Evolutionary conservation across 2,797 vertebrate genomes (phyloP).

Genomic region (Acrossocheilus fasciatus): DNA sequence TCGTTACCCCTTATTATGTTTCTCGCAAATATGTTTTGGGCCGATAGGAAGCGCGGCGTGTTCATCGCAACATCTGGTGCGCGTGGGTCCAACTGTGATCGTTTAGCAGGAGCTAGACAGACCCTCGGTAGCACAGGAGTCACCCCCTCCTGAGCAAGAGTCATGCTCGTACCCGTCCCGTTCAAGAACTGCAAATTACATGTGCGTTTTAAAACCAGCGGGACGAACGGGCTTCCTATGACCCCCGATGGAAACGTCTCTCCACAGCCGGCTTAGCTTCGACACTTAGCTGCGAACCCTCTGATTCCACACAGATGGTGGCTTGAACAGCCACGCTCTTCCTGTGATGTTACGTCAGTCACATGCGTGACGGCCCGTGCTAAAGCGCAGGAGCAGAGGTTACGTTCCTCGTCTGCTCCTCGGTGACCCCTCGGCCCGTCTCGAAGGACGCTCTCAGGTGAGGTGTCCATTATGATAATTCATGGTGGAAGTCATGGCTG

Average conservation of each 20-base stretch:
- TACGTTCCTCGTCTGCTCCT: constrained; percentile 28
- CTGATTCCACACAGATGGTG: constrained; percentile 58
- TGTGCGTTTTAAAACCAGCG: background rate
- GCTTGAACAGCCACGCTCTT: constrained; percentile 61
- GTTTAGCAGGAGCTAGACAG: constrained; percentile 58
- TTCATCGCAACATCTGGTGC: constrained; percentile 59
- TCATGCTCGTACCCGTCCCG: constrained; percentile 27
- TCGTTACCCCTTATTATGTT: constrained; percentile 57
- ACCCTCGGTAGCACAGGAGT: constrained; percentile 55
- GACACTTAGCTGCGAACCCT: constrained; percentile 46
- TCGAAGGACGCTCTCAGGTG: constrained; percentile 51
- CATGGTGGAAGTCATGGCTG: constrained; percentile 50
- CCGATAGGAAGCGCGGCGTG: background rate
- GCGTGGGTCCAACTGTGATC: constrained; percentile 55
- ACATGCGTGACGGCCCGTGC: constrained; percentile 74
- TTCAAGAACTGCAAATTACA: constrained; percentile 55
- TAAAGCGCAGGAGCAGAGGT: constrained; percentile 66
- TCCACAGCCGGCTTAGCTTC: background rate
- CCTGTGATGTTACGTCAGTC: constrained; percentile 77
- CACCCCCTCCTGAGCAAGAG: constrained; percentile 55
- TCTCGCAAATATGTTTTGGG: constrained; percentile 42
- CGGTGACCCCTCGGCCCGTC: constrained; percentile 12
- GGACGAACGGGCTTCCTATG: background rate
- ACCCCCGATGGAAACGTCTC: constrained; percentile 49
- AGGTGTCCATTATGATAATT: constrained; percentile 54